These are phyloP conservation scores for Sycophila texana DNA, from an alignment of 2,888 invertebrate species.

Conservation along the genomic window DNA sequence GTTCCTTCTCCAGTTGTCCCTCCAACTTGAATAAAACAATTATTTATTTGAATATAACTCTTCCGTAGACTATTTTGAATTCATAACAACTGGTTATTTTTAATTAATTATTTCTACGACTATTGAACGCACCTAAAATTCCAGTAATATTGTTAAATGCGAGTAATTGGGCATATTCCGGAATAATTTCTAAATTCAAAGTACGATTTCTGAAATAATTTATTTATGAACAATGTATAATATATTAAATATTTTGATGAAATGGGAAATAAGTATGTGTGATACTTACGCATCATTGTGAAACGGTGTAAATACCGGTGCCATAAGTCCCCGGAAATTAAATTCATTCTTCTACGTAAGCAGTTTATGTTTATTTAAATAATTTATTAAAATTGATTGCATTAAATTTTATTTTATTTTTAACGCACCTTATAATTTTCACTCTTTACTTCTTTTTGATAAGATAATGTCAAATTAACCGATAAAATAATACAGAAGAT, in stretches of 20 bases:
- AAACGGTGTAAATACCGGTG: conserved; percentile 85
- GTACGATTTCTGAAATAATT: conserved; percentile 53
- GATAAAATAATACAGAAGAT: too few species aligned
- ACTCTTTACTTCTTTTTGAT: too few species aligned
- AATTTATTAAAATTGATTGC: too few species aligned
- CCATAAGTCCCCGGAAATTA: conserved; percentile 82
- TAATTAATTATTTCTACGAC: not conserved
- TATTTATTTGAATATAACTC: not conserved
- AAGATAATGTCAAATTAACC: too few species aligned
- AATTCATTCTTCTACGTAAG: conserved; percentile 57
- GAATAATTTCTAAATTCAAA: conserved; percentile 76
- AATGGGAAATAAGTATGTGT: not conserved
- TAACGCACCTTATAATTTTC: too few species aligned
- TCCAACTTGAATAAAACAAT: conserved; percentile 78
- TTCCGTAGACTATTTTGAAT: too few species aligned
- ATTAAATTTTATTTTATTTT: too few species aligned
- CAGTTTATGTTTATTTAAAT: too few species aligned
- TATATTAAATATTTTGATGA: not conserved
- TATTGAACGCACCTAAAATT: conserved; percentile 79
- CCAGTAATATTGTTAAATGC: conserved; percentile 80
- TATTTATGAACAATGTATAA: not conserved
- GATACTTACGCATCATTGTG: conserved; percentile 77
- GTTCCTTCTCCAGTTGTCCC: conserved; percentile 89
- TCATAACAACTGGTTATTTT: not conserved
- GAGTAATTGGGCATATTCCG: conserved; percentile 82